Evolutionary conservation across 1,140 invertebrate species (phyloP), one percentile per base, ranked within the genome.

Genomic region (Bemisia tabaci): DNA sequence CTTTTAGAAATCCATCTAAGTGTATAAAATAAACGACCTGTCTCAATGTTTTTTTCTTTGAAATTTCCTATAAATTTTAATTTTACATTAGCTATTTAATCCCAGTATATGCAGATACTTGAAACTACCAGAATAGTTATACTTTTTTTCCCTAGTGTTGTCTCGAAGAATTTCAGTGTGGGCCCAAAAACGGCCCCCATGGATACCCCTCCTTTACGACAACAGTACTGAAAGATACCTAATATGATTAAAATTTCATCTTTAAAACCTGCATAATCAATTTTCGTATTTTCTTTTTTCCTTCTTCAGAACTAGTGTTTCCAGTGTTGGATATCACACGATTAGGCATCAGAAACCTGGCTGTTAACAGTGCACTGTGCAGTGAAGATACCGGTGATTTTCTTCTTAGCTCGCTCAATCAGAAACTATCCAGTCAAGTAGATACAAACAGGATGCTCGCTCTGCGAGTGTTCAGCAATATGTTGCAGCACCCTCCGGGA

Each of bases 241-340:
- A n/a, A n/a, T n/a, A n/a, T n/a, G n/a, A n/a, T n/a, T n/a, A n/a
- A n/a, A n/a, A n/a, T n/a, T n/a, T n/a, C n/a, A n/a, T n/a, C n/a
- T n/a, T n/a, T n/a, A n/a, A n/a, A n/a, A n/a, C n/a, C n/a, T n/a
- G n/a, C n/a, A n/a, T n/a, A n/a, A n/a, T n/a, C n/a, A n/a, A n/a
- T n/a, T n/a, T n/a, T n/a, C n/a, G n/a, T n/a, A 9, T 68, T 64
- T 1, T 27, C 63, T 70, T 69, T 70, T 71, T 21, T 59, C 63
- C 9, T 64, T 70, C 82, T 83, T 68, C 79, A 84, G 87, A 92
- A 73, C 83, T 85, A 68, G 77, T 94, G 1, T 95, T 95, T 77
- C 94, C 94, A 0, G 88, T 87, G 11, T 77, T 97, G 26, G 94
- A 97, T 78, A 77, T 95, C 22, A 79, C 90, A 1, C 82, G 94